Conservation (phyloP, 2,113 vertebrate species). For the Leptobrachium leishanense region DNA sequence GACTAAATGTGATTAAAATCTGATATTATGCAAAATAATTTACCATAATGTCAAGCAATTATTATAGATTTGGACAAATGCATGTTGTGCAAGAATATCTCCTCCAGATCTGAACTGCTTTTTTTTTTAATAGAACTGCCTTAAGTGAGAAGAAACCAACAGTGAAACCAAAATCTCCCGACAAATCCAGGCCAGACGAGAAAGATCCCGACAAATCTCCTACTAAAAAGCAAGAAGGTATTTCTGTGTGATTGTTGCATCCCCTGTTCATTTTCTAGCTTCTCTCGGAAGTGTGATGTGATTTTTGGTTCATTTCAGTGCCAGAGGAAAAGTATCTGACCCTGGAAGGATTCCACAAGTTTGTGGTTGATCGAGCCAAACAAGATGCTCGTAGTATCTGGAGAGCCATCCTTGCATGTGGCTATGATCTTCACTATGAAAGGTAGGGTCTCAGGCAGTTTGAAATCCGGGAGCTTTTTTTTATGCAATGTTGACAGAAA, state of each 20-base stretch:
- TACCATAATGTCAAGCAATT: too few species aligned
- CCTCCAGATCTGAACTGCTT: too few species aligned
- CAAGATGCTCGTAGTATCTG: constrained; percentile 96
- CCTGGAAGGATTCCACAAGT: constrained; percentile 92
- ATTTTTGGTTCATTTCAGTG: constrained; percentile 62
- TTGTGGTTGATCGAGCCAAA: constrained; percentile 90
- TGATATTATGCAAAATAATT: too few species aligned
- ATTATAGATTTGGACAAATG: too few species aligned
- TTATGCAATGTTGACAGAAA: too few species aligned
- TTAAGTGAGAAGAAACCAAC: constrained; percentile 94
- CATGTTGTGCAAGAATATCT: background rate
- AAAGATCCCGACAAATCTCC: constrained; percentile 95
- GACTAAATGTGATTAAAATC: too few species aligned
- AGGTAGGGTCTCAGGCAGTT: constrained; percentile 65
- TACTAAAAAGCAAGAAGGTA: constrained; percentile 93
- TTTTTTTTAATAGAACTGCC: constrained; percentile 77
- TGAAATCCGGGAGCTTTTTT: too few species aligned
- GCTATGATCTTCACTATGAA: constrained; percentile 95
- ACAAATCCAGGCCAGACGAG: constrained; percentile 91
- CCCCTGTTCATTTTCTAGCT: background rate
- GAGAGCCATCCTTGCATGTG: constrained; percentile 92
- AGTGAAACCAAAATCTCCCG: constrained; percentile 93
- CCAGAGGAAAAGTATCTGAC: constrained; percentile 94
- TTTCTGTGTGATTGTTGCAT: background rate
- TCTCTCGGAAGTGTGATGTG: background rate